Conservation (phyloP, 2,888 invertebrate species). For the Papilio elwesi region DNA sequence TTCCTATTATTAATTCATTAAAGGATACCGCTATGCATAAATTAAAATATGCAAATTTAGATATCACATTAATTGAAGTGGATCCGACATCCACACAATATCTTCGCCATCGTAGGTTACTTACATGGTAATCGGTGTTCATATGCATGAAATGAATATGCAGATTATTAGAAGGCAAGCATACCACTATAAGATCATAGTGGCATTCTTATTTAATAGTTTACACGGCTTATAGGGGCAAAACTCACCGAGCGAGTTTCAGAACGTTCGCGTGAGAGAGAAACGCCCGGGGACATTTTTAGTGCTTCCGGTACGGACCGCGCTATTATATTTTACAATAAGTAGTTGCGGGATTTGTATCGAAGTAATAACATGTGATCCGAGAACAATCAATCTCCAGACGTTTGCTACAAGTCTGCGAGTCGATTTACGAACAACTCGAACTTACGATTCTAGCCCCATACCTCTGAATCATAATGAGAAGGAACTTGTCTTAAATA, state of each 20-base stretch:
- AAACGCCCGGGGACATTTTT: slow-evolving; percentile 33
- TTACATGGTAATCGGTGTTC: slow-evolving; percentile 40
- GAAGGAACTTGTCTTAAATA: not conserved
- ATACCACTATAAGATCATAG: slow-evolving; percentile 33
- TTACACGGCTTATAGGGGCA: slow-evolving; percentile 9
- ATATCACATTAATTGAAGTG: slow-evolving; percentile 33
- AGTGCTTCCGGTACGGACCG: slow-evolving; percentile 24
- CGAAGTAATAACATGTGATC: not conserved
- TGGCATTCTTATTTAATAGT: slow-evolving; percentile 40
- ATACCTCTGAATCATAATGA: no score
- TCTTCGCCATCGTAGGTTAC: slow-evolving; percentile 32
- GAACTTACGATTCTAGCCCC: no score
- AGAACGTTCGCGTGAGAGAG: slow-evolving; percentile 13
- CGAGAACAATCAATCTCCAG: not conserved
- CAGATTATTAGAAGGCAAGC: slow-evolving; percentile 37
- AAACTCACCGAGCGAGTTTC: slow-evolving; percentile 23
- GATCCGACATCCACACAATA: slow-evolving; percentile 21
- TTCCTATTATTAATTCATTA: slow-evolving; percentile 3
- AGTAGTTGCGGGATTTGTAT: slow-evolving; percentile 21
- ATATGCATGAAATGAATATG: slow-evolving; percentile 37
- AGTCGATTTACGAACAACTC: no score
- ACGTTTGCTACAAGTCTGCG: no score
- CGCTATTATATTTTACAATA: slow-evolving; percentile 21
- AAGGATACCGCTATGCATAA: not conserved
- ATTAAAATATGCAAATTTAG: slow-evolving; percentile 27